Evolutionary conservation across 2,888 invertebrate species (phyloP).

Genomic region (Poecilus cupreus): DNA sequence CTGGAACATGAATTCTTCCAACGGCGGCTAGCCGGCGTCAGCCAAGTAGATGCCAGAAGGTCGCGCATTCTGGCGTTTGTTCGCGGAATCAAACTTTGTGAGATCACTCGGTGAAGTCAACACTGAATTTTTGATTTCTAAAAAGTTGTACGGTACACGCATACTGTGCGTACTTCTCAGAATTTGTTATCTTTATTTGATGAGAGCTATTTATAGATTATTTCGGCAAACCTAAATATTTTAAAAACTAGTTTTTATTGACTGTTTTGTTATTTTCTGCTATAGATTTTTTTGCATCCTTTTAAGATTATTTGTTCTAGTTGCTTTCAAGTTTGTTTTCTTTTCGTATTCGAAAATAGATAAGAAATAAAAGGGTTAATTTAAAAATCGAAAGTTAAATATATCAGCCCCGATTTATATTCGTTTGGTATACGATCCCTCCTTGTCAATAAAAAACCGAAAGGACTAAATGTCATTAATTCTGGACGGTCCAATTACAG

Average conservation of each 20-base stretch:
- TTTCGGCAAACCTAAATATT: background rate
- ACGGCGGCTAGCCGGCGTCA: background rate
- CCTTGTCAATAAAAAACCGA: background rate
- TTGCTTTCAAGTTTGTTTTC: background rate
- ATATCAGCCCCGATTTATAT: background rate
- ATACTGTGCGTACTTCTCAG: background rate
- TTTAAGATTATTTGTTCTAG: background rate
- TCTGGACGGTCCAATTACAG: background rate
- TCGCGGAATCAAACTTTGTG: background rate
- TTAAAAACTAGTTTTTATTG: too few species aligned
- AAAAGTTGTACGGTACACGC: background rate
- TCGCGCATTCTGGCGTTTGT: background rate
- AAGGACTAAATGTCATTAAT: constrained; percentile 1
- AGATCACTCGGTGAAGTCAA: background rate
- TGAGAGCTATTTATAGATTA: background rate
- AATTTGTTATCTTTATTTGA: background rate
- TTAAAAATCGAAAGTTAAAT: background rate
- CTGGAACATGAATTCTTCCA: constrained; percentile 10
- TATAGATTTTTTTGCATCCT: background rate
- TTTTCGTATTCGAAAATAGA: background rate
- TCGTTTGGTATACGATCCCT: background rate
- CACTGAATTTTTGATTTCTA: background rate
- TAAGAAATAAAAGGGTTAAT: background rate
- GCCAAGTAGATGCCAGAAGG: background rate
- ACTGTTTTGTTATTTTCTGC: background rate